Base-by-base conservation (phyloP, 2,888 invertebrate species). In the Leucophora obtusa region DNA sequence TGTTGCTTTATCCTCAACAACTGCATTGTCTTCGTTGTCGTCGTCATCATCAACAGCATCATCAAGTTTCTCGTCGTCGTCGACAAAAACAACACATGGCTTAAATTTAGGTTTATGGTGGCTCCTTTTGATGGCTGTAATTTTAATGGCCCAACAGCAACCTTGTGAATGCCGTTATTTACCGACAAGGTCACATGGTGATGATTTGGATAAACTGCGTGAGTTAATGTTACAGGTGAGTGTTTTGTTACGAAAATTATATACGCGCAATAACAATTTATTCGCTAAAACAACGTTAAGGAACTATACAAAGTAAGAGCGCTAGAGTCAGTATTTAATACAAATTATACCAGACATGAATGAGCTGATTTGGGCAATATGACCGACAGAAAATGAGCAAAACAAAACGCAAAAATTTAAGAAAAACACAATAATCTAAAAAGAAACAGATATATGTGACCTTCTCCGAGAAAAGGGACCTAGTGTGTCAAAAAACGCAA, bases 211-310 rank as follows among this genome's bases (percentile, higher is more conserved):
- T 85, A 92, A 92, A 89, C 87, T 92, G 83, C 89, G 91, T 83
- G 92, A 92, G 84, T 87, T 92, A 82, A 90, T 92, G 87, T 90
- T 91, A 89, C 92, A 92, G 90, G 92, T 92, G 89, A 91, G 92
- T 85, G 43, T 53, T 35, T 65, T 18, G 4, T n/a, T n/a, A 33
- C 17, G 2, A 17, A 21, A 3, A 21, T 21, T 21, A 21, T 21
- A 21, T 21, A 21, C 21, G 21, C 21, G 4, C 21, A 21, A 21
- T 21, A 21, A 4, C 21, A 21, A 21, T 21, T 21, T 21, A 21
- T 21, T 21, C 21, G 21, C 21, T 21, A 21, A 21, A 21, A 21
- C 4, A 21, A 21, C 2, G 21, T 21, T 21, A 21, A 21, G 21
- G 21, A 21, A 3, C 2, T 21, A 4, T 21, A 21, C 2, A 21